Evolutionary conservation across 2,888 invertebrate genomes (phyloP).

Genomic region (Chydorus sphaericus): DNA sequence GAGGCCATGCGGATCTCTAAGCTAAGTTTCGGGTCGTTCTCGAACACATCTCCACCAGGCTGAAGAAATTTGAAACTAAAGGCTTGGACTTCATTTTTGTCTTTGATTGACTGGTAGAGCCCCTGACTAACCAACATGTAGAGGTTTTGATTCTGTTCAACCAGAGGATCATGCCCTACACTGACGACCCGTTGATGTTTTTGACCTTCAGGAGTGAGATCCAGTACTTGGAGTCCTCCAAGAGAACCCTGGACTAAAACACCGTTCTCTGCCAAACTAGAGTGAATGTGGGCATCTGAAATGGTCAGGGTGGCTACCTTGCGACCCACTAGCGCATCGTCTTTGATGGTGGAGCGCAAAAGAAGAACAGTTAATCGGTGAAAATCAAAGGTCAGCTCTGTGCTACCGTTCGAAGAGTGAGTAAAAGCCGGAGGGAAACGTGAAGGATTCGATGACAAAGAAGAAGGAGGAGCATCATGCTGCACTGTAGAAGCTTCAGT

Average conservation of each 20-base stretch:
- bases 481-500: not conserved
- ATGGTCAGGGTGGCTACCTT: slow-evolving; percentile 91
- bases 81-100: slow-evolving; percentile 32
- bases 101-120: slow-evolving; percentile 30
- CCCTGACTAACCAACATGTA: slow-evolving; percentile 20
- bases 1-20: slow-evolving; percentile 59
- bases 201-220: slow-evolving; percentile 69
- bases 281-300: slow-evolving; percentile 77
- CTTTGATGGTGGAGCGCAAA: slow-evolving; percentile 57
- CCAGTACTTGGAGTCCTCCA: slow-evolving; percentile 73
- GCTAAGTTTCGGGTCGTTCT: slow-evolving; percentile 19
- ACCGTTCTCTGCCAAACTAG: slow-evolving; percentile 47
- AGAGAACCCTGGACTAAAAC: slow-evolving; percentile 67
- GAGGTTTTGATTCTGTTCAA: slow-evolving; percentile 17
- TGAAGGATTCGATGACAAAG: slow-evolving; percentile 11
- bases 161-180: slow-evolving; percentile 56
- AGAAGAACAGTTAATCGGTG: slow-evolving; percentile 77
- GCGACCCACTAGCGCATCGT: slow-evolving; percentile 55
- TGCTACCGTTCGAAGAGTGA: slow-evolving; percentile 32
- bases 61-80: slow-evolving; percentile 34
- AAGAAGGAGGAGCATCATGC: not conserved
- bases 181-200: slow-evolving; percentile 72
- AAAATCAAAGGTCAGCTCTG: slow-evolving; percentile 82
- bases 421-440: slow-evolving; percentile 4
- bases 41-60: slow-evolving; percentile 15